A percentile compares a stretch with the other conserved stretches of the same genome.
phyloP scores from a whole-genome alignment of 1,140 invertebrate genomes.

The Paramacrobiotus metropolitanus region DNA sequence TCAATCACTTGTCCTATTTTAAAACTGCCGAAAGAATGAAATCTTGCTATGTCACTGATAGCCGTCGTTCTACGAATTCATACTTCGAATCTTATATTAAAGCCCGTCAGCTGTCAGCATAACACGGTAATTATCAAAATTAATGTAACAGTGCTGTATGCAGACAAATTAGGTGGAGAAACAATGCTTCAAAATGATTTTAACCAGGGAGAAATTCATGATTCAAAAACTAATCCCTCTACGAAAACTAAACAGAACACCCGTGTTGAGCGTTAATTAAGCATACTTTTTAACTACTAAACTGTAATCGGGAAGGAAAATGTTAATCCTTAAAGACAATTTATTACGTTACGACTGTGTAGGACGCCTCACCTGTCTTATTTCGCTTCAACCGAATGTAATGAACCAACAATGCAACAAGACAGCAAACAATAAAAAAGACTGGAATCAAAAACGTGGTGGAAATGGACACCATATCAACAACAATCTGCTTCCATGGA shows the following conservation, averaged over 20 bases:
- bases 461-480: not conserved
- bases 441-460: not conserved
- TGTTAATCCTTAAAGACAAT: not conserved
- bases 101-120: no score
- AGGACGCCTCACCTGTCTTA: not conserved
- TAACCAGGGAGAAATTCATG: no score
- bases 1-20: not conserved
- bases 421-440: not conserved
- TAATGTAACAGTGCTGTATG: no score
- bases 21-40: not conserved
- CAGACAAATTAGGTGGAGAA: no score
- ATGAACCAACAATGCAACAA: not conserved
- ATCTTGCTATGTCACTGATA: not conserved
- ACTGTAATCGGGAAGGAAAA: not conserved
- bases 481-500: constrained; percentile 1
- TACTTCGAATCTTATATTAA: no score
- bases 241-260: no score
- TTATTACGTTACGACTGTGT: not conserved
- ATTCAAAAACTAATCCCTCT: no score
- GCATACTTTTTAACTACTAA: no score
- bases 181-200: no score
- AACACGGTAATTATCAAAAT: no score
- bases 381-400: not conserved
- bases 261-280: no score
- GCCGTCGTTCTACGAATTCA: not conserved